Base-by-base conservation (phyloP, 2,113 vertebrate genomes). In the Megalops atlanticus region DNA sequence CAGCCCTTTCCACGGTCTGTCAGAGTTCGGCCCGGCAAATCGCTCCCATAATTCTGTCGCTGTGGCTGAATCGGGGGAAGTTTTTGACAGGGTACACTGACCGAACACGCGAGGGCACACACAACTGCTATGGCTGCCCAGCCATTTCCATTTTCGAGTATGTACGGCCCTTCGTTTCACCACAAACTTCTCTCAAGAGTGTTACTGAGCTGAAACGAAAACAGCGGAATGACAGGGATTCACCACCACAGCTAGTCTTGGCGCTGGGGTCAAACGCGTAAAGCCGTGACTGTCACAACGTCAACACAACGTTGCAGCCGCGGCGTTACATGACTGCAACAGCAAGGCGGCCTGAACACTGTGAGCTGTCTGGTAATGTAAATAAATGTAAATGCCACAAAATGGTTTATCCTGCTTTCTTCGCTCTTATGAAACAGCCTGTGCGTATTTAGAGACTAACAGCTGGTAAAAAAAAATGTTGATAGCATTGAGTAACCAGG, bases 41-140 rank as follows among this genome's bases (percentile, higher is more conserved):
- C 85, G 89, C 91, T 91, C 89, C 83, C 85, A 85, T 90, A 89
- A 92, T 92, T 87, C 87, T 82, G 83, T 87, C 87, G 39, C 82
- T 86, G 85, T 86, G 88, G 89, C 79, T 81, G 85, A 90, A 88
- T 89, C 85, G 84, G 36, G 79, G 77, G 80, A 87, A 80, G 79
- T 88, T 85, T 31, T 79, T 73, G 80, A 78, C 39, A 85, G 79
- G 64, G 79, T 11, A 74, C 73, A 47, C 73, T 74, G 24, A 78
- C 10, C 77, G 68, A 68, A 69, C 24, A 33, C 4, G 36, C 18
- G 14, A 18, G 58, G 58, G 58, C 27, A 70, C 6, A 31, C 11
- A 64, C n/a, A 31, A 64, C n/a, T n/a, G n/a, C n/a, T n/a, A 45
- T 10, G 43, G 43, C 43, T 21, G 24, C 49, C 49, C 18, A 54